Percentiles rank a stretch among this genome's conserved stretches.
phyloP scores from a whole-genome alignment of 2,888 invertebrate genomes.

The Folsomia candida region DNA sequence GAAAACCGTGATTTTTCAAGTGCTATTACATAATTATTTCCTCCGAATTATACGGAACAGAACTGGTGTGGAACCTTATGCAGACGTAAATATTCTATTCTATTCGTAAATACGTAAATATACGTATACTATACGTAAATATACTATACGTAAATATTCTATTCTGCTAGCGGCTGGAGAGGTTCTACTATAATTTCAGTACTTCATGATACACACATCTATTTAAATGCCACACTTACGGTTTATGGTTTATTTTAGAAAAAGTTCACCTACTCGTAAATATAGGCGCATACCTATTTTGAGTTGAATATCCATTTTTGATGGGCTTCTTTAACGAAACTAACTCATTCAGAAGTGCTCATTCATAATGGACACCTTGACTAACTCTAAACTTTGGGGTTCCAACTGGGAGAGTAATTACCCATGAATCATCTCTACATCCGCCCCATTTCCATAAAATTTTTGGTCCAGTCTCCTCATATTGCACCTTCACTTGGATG shows the following conservation, averaged over 20 bases:
- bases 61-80: too few species aligned
- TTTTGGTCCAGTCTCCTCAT: constrained; percentile 16
- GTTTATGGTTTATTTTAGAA: neutral
- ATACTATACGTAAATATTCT: too few species aligned
- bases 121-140: too few species aligned
- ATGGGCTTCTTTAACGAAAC: constrained; percentile 27
- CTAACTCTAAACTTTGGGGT: constrained; percentile 46
- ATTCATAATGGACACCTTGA: constrained; percentile 42
- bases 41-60: too few species aligned
- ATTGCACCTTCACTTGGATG: constrained; percentile 2
- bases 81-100: too few species aligned
- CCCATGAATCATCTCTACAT: constrained; percentile 51
- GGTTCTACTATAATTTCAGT: too few species aligned
- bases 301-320: constrained; percentile 20
- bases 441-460: constrained; percentile 38
- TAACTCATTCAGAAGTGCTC: constrained; percentile 34
- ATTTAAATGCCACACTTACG: neutral
- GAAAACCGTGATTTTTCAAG: too few species aligned
- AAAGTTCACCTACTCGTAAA: neutral
- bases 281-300: neutral
- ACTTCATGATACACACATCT: too few species aligned
- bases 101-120: too few species aligned
- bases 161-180: too few species aligned
- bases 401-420: constrained; percentile 51
- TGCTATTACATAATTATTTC: too few species aligned